Percentiles rank a stretch among this genome's conserved stretches.
These are phyloP conservation scores for Cinclus mexicanus DNA, from an alignment of 2,113 vertebrate species.

Conservation along the genomic window DNA sequence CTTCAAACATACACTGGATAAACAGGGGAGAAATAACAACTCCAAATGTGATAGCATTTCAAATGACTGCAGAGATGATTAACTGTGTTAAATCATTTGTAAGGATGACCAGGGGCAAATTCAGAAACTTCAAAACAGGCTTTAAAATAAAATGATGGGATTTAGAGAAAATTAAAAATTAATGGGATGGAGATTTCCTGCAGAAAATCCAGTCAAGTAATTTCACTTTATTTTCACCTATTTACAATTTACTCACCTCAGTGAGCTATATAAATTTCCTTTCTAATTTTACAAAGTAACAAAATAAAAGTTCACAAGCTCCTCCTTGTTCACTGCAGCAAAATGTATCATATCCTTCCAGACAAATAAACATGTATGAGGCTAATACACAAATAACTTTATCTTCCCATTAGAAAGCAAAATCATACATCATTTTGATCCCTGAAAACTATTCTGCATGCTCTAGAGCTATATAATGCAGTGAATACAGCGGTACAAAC, in stretches of 20 bases:
- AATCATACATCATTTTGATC: neutral
- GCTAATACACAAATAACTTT: neutral
- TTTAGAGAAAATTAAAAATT: constrained; percentile 24
- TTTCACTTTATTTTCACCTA: neutral
- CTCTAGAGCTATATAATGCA: neutral
- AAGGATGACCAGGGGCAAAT: constrained; percentile 25
- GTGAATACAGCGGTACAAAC: neutral
- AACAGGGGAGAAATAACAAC: constrained; percentile 13
- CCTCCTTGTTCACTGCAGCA: neutral
- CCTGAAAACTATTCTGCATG: neutral
- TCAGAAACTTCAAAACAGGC: constrained; percentile 4
- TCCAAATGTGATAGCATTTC: neutral
- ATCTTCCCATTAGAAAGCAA: neutral
- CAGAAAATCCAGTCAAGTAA: neutral
- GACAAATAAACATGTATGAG: neutral
- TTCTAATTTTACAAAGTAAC: neutral
- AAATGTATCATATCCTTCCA: neutral
- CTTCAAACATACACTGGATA: neutral
- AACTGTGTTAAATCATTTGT: neutral
- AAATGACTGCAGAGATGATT: constrained; percentile 11
- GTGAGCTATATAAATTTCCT: neutral
- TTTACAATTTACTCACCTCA: neutral
- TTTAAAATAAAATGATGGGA: neutral
- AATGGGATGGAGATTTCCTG: neutral
- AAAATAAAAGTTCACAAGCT: neutral